phyloP scores from a whole-genome alignment of 2,113 vertebrate genomes.

The Lycaon pictus region DNA sequence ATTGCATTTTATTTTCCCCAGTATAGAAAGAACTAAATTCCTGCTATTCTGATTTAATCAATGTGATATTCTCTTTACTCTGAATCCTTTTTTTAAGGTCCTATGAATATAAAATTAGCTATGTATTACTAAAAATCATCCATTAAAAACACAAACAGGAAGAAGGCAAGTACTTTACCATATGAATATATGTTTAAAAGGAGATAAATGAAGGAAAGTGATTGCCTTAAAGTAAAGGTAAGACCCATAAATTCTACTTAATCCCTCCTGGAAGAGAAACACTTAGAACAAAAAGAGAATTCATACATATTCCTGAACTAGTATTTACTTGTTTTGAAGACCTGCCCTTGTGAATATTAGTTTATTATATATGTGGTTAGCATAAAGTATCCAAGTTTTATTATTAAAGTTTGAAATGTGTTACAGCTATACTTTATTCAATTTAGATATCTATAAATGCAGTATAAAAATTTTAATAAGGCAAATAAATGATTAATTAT shows the following conservation, averaged over 20 bases:
- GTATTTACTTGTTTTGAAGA: background rate
- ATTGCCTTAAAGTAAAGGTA: background rate
- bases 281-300: background rate
- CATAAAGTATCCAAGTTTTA: background rate
- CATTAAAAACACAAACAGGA: background rate
- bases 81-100: background rate
- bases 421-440: background rate
- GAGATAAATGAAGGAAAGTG: background rate
- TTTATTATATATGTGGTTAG: background rate
- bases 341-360: background rate
- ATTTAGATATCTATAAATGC: background rate
- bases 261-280: background rate
- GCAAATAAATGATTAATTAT: background rate
- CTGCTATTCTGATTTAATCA: background rate
- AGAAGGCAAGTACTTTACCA: background rate
- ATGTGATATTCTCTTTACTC: background rate
- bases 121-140: background rate
- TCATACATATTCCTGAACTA: background rate
- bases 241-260: background rate
- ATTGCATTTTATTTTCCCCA: background rate
- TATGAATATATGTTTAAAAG: background rate
- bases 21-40: background rate
- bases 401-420: background rate
- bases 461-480: conserved; percentile 4
- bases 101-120: background rate